These are phyloP conservation scores for Pantherophis guttatus DNA, from an alignment of 2,113 vertebrate species.

Conservation along the genomic window DNA sequence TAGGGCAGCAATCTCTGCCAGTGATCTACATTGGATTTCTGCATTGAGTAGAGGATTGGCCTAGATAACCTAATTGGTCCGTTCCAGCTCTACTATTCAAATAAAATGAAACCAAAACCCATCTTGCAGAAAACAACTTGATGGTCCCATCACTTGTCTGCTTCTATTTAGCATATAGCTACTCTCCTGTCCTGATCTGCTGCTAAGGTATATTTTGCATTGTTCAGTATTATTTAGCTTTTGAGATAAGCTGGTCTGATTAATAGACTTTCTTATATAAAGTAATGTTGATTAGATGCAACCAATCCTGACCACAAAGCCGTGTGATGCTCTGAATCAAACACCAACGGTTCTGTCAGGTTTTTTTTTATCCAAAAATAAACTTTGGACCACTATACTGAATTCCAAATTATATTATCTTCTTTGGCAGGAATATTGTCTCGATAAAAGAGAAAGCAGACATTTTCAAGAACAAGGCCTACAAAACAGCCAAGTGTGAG, in stretches of 20 bases:
- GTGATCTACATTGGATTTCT: background rate
- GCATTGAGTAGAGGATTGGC: background rate
- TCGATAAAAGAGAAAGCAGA: background rate
- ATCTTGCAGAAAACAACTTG: background rate
- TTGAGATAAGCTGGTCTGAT: background rate
- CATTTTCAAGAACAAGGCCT: background rate
- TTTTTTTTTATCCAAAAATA: background rate
- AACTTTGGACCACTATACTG: constrained; percentile 1
- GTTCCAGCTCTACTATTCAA: background rate
- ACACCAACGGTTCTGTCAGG: background rate
- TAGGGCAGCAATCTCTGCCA: background rate
- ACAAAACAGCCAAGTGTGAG: background rate
- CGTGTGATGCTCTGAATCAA: background rate
- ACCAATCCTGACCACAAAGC: background rate
- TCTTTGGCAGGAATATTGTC: background rate
- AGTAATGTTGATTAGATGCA: background rate
- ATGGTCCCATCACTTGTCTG: background rate
- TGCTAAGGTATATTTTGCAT: background rate
- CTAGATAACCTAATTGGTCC: background rate
- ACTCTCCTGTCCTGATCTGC: background rate
- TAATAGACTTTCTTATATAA: background rate
- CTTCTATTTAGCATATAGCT: background rate
- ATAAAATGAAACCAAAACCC: background rate
- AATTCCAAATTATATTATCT: background rate
- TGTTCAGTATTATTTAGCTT: background rate